Evolutionary conservation across 1,140 invertebrate species (phyloP).

Genomic region (Neoseiulus cucumeris): DNA sequence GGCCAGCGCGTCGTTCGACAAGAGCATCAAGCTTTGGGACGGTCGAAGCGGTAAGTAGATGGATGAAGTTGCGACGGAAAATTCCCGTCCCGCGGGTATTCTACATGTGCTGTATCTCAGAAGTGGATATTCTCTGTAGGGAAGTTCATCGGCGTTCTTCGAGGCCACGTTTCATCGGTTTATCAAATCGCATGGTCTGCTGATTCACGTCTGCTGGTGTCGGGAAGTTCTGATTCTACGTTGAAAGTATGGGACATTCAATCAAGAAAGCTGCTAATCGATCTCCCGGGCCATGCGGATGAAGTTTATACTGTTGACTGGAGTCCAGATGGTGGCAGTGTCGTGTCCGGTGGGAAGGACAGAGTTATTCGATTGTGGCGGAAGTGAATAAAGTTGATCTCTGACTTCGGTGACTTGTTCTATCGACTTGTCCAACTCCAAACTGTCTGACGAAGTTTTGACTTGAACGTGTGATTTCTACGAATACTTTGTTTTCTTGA

Average conservation of each 20-base stretch:
- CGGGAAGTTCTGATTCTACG: conserved; percentile 92
- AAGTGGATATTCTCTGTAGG: conserved; percentile 17
- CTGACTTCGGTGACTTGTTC: no score
- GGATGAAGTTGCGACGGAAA: no score
- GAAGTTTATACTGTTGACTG: conserved; percentile 95
- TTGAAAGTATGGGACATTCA: conserved; percentile 86
- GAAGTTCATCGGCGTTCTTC: conserved; percentile 59
- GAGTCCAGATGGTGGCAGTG: conserved; percentile 82
- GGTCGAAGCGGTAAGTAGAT: conserved; percentile 61
- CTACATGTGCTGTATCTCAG: no score
- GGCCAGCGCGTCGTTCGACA: conserved; percentile 96
- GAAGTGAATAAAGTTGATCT: no score
- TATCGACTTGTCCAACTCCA: no score
- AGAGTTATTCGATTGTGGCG: conserved; percentile 77
- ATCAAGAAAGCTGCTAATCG: conserved; percentile 63
- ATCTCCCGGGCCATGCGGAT: conserved; percentile 96
- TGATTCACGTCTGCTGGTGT: conserved; percentile 80
- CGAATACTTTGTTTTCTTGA: no score
- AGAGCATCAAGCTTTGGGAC: conserved; percentile 92
- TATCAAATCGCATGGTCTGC: conserved; percentile 95
- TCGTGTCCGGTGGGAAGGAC: conserved; percentile 96
- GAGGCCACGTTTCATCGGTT: conserved; percentile 89
- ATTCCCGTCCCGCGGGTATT: no score
- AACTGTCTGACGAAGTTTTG: no score
- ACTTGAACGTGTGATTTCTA: no score